Evolutionary conservation across 2,113 vertebrate species (phyloP).

Genomic region (Oenanthe melanoleuca): DNA sequence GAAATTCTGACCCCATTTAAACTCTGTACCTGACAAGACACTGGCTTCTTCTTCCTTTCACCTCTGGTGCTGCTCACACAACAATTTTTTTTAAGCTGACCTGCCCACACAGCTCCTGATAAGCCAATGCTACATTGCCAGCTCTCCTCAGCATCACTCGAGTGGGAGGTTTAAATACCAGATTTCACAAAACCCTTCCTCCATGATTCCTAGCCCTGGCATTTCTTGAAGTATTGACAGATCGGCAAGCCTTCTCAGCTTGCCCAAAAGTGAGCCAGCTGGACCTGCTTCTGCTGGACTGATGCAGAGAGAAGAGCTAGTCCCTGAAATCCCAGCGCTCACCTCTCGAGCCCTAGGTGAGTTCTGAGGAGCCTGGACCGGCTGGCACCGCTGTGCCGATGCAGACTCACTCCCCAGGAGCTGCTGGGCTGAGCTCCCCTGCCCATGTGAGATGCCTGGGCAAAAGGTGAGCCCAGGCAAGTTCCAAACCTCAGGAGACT

Average conservation of each 20-base stretch:
- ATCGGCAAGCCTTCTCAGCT: neutral
- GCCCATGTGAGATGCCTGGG: neutral
- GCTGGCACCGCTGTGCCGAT: rapidly evolving
- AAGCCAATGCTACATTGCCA: constrained; percentile 18
- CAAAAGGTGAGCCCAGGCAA: neutral
- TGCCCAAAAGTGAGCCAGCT: neutral
- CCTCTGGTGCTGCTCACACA: neutral
- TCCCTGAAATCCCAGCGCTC: neutral
- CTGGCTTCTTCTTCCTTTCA: neutral
- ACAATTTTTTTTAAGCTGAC: neutral
- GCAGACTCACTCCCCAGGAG: neutral
- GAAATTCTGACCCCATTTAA: neutral
- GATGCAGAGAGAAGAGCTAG: neutral
- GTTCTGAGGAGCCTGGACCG: neutral
- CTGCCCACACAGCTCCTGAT: constrained; percentile 25
- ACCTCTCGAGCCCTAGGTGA: neutral
- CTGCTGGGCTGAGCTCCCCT: neutral
- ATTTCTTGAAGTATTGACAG: neutral
- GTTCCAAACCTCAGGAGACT: neutral
- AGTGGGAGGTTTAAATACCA: constrained; percentile 47
- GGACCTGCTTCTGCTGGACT: neutral
- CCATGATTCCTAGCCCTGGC: neutral
- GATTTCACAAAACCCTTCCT: constrained; percentile 16
- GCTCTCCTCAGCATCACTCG: constrained; percentile 35
- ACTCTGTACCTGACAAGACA: neutral